Percentiles rank a stretch among this genome's conserved stretches.
phyloP scores from a whole-genome alignment of 30 jellyfish, hydroid and myxozoan species.

The Aurelia sp. region DNA sequence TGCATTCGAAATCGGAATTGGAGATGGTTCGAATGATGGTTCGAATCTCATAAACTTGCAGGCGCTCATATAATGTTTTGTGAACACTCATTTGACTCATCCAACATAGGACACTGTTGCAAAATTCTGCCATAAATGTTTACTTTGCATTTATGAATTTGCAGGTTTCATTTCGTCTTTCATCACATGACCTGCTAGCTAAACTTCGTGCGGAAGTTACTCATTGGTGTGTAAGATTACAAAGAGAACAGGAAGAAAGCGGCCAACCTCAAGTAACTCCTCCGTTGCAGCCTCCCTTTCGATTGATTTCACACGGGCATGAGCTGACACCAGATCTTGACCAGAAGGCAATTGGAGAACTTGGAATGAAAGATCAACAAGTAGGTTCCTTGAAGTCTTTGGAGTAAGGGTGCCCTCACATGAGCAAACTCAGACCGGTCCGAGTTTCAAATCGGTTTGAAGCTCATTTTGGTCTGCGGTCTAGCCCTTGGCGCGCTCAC shows the following conservation, averaged over 20 bases:
- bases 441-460: too few species aligned
- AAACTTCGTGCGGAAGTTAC: slow-evolving; percentile 94
- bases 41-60: too few species aligned
- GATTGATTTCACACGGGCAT: slow-evolving; percentile 97
- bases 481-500: too few species aligned
- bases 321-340: slow-evolving; percentile 98
- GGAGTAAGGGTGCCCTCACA: neutral
- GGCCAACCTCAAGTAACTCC: slow-evolving; percentile 67
- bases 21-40: too few species aligned
- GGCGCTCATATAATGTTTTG: too few species aligned
- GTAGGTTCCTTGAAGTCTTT: slow-evolving; percentile 52
- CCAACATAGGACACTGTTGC: too few species aligned
- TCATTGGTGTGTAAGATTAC: slow-evolving; percentile 90
- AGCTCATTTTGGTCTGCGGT: too few species aligned
- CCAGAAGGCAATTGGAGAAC: slow-evolving; percentile 91
- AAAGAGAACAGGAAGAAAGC: slow-evolving; percentile 67
- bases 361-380: slow-evolving; percentile 96
- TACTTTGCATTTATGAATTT: neutral
- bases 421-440: too few species aligned
- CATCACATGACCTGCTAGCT: slow-evolving; percentile 87
- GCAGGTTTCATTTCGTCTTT: slow-evolving; percentile 86
- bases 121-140: too few species aligned
- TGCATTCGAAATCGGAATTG: too few species aligned
- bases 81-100: too few species aligned
- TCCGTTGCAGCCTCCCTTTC: slow-evolving; percentile 95